Percentiles rank a stretch among this genome's conserved stretches.
phyloP scores from a whole-genome alignment of 92 coral and sea anemone genomes.

The Porites cylindrica region DNA sequence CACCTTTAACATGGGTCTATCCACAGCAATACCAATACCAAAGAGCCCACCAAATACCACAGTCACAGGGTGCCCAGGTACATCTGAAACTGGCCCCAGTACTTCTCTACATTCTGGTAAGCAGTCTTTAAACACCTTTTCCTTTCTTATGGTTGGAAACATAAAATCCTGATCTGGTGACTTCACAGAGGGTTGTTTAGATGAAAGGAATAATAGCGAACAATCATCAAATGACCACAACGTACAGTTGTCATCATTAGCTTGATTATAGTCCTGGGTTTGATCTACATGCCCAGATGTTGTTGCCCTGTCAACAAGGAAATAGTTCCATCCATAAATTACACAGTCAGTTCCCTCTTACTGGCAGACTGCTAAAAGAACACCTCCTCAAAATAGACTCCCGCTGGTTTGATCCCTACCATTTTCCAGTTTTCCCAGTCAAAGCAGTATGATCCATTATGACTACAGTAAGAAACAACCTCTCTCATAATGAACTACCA shows the following conservation, averaged over 20 bases:
- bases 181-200: conserved; percentile 22
- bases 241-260: conserved; percentile 75
- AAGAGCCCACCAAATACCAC: conserved; percentile 82
- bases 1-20: conserved; percentile 58
- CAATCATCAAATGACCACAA: conserved; percentile 88
- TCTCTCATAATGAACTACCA: too few relatives aligned
- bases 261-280: conserved; percentile 40
- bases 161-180: conserved; percentile 52
- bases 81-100: conserved; percentile 83
- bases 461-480: too few relatives aligned
- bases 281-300: neutral
- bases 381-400: too few relatives aligned
- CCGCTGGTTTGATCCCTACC: too few relatives aligned
- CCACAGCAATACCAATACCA: conserved; percentile 83
- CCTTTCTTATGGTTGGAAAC: conserved; percentile 78
- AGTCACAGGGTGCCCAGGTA: conserved; percentile 91
- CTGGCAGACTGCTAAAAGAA: too few relatives aligned
- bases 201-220: conserved; percentile 10
- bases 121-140: conserved; percentile 79
- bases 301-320: conserved; percentile 2
- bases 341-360: too few relatives aligned
- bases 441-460: too few relatives aligned
- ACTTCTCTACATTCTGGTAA: conserved; percentile 83
- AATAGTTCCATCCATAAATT: neutral
- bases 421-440: too few relatives aligned